Evolutionary conservation across 2,113 vertebrate species (phyloP).

Genomic region (Zingel zingel): DNA sequence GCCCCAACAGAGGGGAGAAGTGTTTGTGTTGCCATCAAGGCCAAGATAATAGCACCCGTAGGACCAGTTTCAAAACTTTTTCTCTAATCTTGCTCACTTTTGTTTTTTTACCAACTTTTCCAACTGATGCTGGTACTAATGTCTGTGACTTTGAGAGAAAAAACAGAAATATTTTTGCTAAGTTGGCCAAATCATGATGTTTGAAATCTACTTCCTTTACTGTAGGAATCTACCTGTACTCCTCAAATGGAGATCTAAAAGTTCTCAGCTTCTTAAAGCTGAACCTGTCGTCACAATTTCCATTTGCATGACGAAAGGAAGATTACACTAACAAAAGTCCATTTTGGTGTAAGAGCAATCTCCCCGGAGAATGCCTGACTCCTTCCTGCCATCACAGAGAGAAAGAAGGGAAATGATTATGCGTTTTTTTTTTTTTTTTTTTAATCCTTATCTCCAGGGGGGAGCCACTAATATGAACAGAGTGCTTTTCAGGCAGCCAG

Average conservation of each 20-base stretch:
- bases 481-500: constrained; percentile 74
- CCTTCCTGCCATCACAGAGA: constrained; percentile 70
- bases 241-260: constrained; percentile 52
- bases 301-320: constrained; percentile 61
- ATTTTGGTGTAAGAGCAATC: constrained; percentile 57
- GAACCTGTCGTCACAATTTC: constrained; percentile 38
- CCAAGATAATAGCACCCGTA: constrained; percentile 35
- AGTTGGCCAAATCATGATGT: background rate
- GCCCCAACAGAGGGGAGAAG: constrained; percentile 27
- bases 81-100: constrained; percentile 12
- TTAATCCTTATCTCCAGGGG: constrained; percentile 77
- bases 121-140: background rate
- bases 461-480: constrained; percentile 75
- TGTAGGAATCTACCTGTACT: constrained; percentile 8
- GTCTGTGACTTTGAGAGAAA: background rate
- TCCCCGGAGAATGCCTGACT: constrained; percentile 63
- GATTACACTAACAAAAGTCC: constrained; percentile 43
- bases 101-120: constrained; percentile 51
- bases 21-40: constrained; percentile 46
- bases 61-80: constrained; percentile 52
- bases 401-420: constrained; percentile 68
- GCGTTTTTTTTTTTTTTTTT: constrained; percentile 70
- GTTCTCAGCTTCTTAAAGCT: constrained; percentile 6
- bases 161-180: background rate
- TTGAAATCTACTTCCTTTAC: constrained; percentile 51